Evolutionary conservation across 2,797 vertebrate genomes (phyloP).

Genomic region (Poecilia velifera): DNA sequence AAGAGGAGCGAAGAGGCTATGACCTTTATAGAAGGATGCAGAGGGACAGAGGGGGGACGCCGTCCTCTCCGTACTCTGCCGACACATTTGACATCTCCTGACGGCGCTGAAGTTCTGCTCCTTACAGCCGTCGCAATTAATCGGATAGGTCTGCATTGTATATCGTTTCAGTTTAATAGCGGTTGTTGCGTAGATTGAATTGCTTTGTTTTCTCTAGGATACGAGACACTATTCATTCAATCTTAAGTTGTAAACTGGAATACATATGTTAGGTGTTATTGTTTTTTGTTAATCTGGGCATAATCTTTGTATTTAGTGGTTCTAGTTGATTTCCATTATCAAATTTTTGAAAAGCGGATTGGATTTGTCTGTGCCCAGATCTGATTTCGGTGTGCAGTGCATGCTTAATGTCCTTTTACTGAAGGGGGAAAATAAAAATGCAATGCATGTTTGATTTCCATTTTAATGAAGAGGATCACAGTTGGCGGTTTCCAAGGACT

Average conservation of each 20-base stretch:
- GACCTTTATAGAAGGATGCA: constrained; percentile 67
- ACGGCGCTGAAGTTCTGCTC: constrained; percentile 8
- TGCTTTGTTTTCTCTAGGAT: constrained; percentile 30
- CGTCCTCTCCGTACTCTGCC: constrained; percentile 71
- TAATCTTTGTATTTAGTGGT: constrained; percentile 23
- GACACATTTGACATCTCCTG: constrained; percentile 48
- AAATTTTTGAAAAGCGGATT: constrained; percentile 12
- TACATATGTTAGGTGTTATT: constrained; percentile 9
- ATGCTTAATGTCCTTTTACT: constrained; percentile 42
- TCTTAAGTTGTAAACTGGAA: constrained; percentile 17
- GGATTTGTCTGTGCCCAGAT: constrained; percentile 16
- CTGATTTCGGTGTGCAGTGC: constrained; percentile 38
- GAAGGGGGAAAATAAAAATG: constrained; percentile 56
- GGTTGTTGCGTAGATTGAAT: constrained; percentile 6
- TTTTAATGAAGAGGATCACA: constrained; percentile 34
- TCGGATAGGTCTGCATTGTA: constrained; percentile 2
- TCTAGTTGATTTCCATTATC: neutral
- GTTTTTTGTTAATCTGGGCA: constrained; percentile 11
- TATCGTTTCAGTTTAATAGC: constrained; percentile 9
- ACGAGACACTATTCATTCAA: constrained; percentile 3
- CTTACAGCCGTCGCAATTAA: constrained; percentile 1
- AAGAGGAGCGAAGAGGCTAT: constrained; percentile 52
- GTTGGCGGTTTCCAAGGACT: constrained; percentile 1
- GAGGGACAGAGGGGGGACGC: constrained; percentile 62
- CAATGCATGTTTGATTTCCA: constrained; percentile 25